phyloP scores from a whole-genome alignment of 2,113 vertebrate species.

The Alligator mississippiensis region DNA sequence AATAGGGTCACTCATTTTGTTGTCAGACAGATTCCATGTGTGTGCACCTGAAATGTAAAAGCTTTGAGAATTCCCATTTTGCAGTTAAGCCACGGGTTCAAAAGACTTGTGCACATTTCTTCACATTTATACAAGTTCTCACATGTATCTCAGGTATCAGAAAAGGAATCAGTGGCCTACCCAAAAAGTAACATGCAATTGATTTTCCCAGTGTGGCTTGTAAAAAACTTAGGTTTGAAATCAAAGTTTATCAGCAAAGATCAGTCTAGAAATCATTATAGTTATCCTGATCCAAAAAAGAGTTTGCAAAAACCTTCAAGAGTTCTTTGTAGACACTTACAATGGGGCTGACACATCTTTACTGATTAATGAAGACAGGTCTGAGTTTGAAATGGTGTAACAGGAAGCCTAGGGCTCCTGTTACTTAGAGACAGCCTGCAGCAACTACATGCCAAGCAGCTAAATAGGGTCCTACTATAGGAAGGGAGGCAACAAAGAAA shows the following conservation, averaged over 20 bases:
- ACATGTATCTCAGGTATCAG: not conserved
- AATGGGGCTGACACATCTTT: fast-evolving
- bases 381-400: not conserved
- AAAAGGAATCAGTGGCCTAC: not conserved
- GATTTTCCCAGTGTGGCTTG: not conserved
- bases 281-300: not conserved
- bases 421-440: too few species aligned
- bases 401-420: too few species aligned
- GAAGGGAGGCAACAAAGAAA: too few species aligned
- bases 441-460: too few species aligned
- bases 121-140: too few species aligned
- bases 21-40: not conserved
- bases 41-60: too few species aligned
- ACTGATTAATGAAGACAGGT: fast-evolving
- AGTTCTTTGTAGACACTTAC: not conserved
- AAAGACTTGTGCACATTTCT: too few species aligned
- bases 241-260: not conserved
- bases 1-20: not conserved
- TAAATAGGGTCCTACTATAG: too few species aligned
- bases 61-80: too few species aligned
- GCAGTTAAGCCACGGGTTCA: too few species aligned
- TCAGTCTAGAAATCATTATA: not conserved
- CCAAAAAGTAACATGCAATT: not conserved
- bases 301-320: not conserved
- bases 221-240: fast-evolving